These are phyloP conservation scores for Hyles vespertilio DNA, from an alignment of 1,140 invertebrate genomes.

Conservation along the genomic window DNA sequence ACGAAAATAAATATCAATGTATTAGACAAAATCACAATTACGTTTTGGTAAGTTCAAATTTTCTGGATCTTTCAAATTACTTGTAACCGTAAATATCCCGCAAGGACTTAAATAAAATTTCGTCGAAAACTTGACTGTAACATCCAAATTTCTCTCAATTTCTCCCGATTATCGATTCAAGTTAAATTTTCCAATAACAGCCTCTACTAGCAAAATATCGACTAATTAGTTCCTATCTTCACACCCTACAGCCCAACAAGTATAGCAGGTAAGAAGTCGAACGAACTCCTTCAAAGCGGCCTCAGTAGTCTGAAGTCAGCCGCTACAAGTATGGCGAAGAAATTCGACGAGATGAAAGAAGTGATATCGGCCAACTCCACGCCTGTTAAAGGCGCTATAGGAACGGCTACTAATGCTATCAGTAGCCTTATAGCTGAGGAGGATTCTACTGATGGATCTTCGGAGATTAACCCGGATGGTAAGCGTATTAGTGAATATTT, in stretches of 20 bases:
- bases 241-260: constrained; percentile 82
- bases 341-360: constrained; percentile 95
- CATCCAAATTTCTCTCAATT: no score
- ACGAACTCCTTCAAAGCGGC: constrained; percentile 90
- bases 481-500: constrained; percentile 6
- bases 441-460: constrained; percentile 63
- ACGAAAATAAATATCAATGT: no score
- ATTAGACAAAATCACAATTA: no score
- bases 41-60: no score
- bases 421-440: constrained; percentile 61
- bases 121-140: background rate
- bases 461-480: constrained; percentile 71
- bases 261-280: constrained; percentile 90
- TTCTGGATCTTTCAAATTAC: no score
- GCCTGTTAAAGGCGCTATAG: constrained; percentile 81
- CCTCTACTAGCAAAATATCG: no score
- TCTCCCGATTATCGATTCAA: background rate
- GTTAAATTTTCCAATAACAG: background rate
- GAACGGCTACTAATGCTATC: constrained; percentile 55
- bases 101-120: background rate
- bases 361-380: constrained; percentile 92
- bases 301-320: constrained; percentile 91
- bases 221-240: no score
- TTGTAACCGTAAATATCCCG: background rate
- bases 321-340: constrained; percentile 89